Evolutionary conservation across 2,113 vertebrate genomes (phyloP), one percentile per base, ranked within the genome.

Genomic region (Ancistrus triradiatus): DNA sequence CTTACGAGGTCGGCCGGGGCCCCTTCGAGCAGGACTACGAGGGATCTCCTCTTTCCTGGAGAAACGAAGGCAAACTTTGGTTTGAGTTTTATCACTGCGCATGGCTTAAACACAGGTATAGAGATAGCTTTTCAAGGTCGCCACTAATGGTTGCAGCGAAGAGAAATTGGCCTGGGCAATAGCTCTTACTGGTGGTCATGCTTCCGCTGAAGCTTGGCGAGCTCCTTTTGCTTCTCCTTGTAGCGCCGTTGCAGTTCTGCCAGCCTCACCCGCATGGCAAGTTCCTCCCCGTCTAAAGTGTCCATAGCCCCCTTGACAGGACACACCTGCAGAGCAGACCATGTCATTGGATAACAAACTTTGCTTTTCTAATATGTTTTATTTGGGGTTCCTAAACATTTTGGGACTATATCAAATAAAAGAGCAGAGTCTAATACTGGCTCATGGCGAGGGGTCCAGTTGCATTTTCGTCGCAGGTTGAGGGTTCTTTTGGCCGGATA

Each of bases 221-320:
- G 83, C 80, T 98, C 94, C 49, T 91, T 89, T 79, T 97, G 95
- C 73, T 97, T 97, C 81, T 98, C 94, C 83, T 95, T 95, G 84
- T 97, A 97, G 60, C 90, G 86, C 14, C 92, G 82, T 78, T 98
- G 95, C 28, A 98, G 84, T 72, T 95, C 94, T 0, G 93, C 95
- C 78, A 98, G 73, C 68, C 86, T 92, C 79, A 97, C 80, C 8
- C 95, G 86, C 92, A 96, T 91, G 37, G 89, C 91, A 68, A 98
- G 84, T 82, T 98, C 95, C 66, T 92, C 90, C 0, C 90, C 92
- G 59, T 97, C 94, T 76, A 97, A 88, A 59, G 83, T 88, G 68
- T 97, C 95, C 43, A 95, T 93, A 74, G 90, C 86, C 0, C 88
- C 90, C 80, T 98, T 98, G 67, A 94, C 83, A 0, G 91, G 93